phyloP scores from a whole-genome alignment of 2,888 invertebrate genomes.

The Dicycla oo region DNA sequence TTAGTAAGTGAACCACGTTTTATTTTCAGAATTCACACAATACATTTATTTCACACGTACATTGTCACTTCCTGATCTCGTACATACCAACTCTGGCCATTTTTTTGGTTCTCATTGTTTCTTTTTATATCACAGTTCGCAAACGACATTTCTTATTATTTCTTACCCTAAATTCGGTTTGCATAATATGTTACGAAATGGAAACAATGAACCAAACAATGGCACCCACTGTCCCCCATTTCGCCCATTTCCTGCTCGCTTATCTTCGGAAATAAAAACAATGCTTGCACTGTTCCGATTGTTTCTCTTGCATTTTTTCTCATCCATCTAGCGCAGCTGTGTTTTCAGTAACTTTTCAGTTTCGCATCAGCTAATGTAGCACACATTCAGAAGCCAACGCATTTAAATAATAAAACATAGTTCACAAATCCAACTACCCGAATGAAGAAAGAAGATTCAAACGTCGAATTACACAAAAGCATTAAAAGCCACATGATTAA shows the following conservation, averaged over 20 bases:
- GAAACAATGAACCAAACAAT: constrained; percentile 77
- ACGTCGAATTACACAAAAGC: constrained; percentile 55
- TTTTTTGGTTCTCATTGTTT: constrained; percentile 55
- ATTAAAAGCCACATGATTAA: constrained; percentile 63
- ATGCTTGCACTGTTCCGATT: constrained; percentile 79
- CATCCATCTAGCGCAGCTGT: constrained; percentile 69
- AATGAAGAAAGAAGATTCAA: constrained; percentile 54
- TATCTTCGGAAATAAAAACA: constrained; percentile 81
- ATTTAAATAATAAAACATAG: constrained; percentile 45
- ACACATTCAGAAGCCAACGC: constrained; percentile 22
- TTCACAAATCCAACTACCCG: constrained; percentile 19
- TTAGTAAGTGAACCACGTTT: constrained; percentile 49
- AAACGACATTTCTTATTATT: constrained; percentile 66
- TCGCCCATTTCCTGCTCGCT: constrained; percentile 80
- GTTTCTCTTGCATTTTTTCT: constrained; percentile 75
- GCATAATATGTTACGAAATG: constrained; percentile 80
- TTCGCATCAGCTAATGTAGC: constrained; percentile 41
- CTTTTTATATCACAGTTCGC: constrained; percentile 64
- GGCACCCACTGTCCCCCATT: constrained; percentile 77
- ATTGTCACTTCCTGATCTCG: constrained; percentile 55
- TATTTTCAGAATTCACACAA: constrained; percentile 52
- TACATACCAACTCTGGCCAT: constrained; percentile 18
- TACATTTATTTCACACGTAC: constrained; percentile 56
- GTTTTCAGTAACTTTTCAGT: constrained; percentile 59
- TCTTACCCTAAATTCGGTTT: constrained; percentile 73